Conservation (phyloP, 2,888 invertebrate species). For the Morpho helenor region DNA sequence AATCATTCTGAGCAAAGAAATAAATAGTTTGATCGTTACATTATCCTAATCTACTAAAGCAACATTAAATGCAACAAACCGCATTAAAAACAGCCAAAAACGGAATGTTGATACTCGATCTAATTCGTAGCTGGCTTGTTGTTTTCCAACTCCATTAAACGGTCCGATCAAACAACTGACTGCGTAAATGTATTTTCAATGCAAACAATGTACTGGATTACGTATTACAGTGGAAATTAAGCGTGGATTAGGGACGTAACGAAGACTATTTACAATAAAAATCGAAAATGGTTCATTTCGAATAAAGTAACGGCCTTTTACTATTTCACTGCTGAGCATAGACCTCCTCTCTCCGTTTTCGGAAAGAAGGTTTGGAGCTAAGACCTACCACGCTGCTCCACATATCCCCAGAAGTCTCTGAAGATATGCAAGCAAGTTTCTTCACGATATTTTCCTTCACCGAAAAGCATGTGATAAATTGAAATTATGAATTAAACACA, state of each 20-base stretch:
- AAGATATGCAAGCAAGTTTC: too few relatives aligned
- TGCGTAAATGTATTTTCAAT: constrained; percentile 66
- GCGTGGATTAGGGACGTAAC: constrained; percentile 21
- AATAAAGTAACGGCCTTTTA: too few relatives aligned
- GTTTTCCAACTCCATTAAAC: constrained; percentile 57
- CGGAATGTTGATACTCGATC: constrained; percentile 14
- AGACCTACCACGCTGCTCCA: too few relatives aligned
- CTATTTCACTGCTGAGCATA: too few relatives aligned
- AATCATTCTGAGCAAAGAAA: neutral
- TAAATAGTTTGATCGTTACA: neutral
- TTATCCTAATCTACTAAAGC: neutral
- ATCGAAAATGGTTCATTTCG: too few relatives aligned
- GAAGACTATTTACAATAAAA: neutral
- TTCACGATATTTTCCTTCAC: too few relatives aligned
- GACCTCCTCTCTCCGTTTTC: too few relatives aligned
- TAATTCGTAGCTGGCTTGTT: constrained; percentile 30
- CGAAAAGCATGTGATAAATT: too few relatives aligned
- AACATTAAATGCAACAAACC: constrained; percentile 11
- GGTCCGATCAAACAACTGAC: constrained; percentile 56
- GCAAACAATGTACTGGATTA: constrained; percentile 47
- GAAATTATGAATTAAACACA: too few relatives aligned
- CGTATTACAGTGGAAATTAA: constrained; percentile 36
- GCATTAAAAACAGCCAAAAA: constrained; percentile 16
- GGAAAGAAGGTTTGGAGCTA: too few relatives aligned
- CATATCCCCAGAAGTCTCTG: too few relatives aligned